Conservation (phyloP, 2,888 invertebrate genomes). For the Drosophila nr. perissopoda region DNA sequence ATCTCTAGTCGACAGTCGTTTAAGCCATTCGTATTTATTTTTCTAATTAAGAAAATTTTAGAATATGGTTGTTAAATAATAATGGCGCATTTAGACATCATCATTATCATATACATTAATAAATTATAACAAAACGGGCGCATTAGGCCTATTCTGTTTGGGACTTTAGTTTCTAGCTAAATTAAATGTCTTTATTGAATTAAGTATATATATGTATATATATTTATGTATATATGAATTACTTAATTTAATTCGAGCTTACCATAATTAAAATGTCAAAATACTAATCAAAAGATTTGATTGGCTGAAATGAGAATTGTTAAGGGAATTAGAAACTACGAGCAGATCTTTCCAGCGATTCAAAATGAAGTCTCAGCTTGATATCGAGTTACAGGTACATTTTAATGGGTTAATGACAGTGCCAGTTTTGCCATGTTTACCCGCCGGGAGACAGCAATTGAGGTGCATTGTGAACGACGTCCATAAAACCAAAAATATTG, state of each 20-base stretch:
- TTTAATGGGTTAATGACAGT: constrained; percentile 57
- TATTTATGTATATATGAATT: neutral
- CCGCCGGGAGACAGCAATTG: constrained; percentile 52
- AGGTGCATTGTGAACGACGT: constrained; percentile 53
- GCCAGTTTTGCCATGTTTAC: constrained; percentile 44
- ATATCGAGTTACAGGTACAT: constrained; percentile 33
- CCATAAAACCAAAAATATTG: constrained; percentile 70
- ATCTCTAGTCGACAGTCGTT: constrained; percentile 28
- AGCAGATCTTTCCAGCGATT: neutral
- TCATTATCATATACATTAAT: neutral
- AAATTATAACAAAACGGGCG: neutral
- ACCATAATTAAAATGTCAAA: neutral
- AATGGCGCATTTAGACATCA: neutral
- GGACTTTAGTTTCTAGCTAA: neutral
- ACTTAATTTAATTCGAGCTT: neutral
- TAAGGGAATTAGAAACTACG: constrained; percentile 1
- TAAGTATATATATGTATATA: neutral
- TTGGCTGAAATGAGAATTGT: neutral
- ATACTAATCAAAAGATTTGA: neutral
- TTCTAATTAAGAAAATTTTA: constrained; percentile 20
- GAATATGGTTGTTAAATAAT: constrained; percentile 22
- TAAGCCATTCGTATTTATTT: constrained; percentile 37
- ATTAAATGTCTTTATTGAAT: neutral
- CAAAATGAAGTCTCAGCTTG: constrained; percentile 38
- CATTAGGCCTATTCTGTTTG: neutral